Base-by-base conservation (phyloP, 2,113 vertebrate species). In the Etheostoma spectabile region DNA sequence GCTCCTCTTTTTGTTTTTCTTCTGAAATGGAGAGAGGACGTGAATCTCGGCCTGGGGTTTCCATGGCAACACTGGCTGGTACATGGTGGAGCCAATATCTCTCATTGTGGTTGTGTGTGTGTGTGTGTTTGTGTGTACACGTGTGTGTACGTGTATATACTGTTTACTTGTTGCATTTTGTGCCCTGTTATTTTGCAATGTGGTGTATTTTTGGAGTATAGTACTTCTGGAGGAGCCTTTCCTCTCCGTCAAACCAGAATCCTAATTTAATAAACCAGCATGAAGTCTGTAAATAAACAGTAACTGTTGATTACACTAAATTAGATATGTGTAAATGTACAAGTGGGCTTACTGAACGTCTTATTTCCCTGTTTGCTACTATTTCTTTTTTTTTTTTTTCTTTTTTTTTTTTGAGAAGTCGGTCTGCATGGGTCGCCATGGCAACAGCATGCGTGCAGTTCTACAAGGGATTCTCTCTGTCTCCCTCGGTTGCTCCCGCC, bases 381-480 rank as follows among this genome's bases (percentile, higher is more conserved):
- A n/a, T 69, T 11, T 80, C 87, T 75, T n/a, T n/a, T n/a, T n/a
- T n/a, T n/a, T n/a, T n/a, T n/a, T 69, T 85, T 61, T 70, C 4
- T 3, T 30, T 30, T 4, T 8, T 80, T 88, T 77, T 69, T 85
- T 61, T 70, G 61, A 80, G 69, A 87, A 89, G 74, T 84, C 88
- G 33, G 65, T 83, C 89, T 88, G 82, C 79, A 66, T 66, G 55
- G 62, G 88, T 95, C 18, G 78, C 91, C 91, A 95, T 94, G 84
- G 93, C 71, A 93, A 95, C 95, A 84, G 81, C 81, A 90, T 85
- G 75, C 73, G 77, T 83, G 84, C 86, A 73, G 82, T 61, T 16
- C 63, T 24, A 11, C 24, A n/a, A 61, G 59, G 51, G 77, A 83
- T 60, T 77, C 56, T 42, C 77, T n/a, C 52, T 66, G 46, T 57